These are phyloP conservation scores for Cheirogaleus major DNA, from an alignment of 2,797 vertebrate genomes.

Conservation along the genomic window DNA sequence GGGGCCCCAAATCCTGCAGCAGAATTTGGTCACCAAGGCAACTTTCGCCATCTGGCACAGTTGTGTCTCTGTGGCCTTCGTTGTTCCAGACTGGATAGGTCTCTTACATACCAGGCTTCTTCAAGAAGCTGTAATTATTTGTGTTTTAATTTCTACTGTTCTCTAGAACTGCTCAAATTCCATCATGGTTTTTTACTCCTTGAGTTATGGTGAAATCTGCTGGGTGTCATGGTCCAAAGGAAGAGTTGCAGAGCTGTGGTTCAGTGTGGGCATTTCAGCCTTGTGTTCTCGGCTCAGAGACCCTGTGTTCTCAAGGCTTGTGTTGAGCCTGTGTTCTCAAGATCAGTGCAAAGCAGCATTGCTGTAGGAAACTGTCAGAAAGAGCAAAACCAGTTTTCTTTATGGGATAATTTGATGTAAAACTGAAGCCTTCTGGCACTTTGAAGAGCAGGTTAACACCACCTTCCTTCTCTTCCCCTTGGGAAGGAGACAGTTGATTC, in stretches of 20 bases:
- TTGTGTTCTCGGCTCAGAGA: background rate
- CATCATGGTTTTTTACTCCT: background rate
- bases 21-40: background rate
- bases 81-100: background rate
- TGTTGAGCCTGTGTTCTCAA: background rate
- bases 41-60: background rate
- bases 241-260: background rate
- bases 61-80: background rate
- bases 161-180: background rate
- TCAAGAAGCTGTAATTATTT: background rate
- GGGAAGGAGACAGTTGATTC: background rate
- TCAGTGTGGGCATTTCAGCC: background rate
- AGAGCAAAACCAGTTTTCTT: background rate
- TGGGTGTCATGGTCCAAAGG: background rate
- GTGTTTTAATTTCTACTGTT: background rate
- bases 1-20: background rate
- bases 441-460: background rate
- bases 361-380: background rate
- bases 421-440: too few species aligned
- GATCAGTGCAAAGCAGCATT: background rate
- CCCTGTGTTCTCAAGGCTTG: background rate
- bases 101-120: background rate
- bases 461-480: background rate
- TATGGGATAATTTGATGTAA: background rate
- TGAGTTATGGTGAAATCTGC: background rate